These are phyloP conservation scores for Menidia beryllina DNA, from an alignment of 2,113 vertebrate genomes.

Conservation along the genomic window DNA sequence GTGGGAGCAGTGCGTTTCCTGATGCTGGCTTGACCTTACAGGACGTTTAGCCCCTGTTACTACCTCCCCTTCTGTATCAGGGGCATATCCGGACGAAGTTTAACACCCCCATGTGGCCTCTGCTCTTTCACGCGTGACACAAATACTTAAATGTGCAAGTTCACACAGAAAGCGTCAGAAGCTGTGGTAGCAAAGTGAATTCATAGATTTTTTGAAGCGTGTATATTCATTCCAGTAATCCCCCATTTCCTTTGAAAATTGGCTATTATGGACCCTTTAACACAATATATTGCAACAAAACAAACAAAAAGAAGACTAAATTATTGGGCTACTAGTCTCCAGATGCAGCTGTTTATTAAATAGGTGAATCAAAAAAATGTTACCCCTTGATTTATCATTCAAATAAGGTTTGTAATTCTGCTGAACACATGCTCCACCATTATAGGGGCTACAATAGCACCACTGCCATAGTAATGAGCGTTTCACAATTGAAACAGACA, in stretches of 20 bases:
- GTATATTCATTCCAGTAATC: neutral
- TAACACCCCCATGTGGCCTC: too few species aligned
- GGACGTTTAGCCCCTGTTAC: too few species aligned
- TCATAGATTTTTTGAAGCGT: neutral
- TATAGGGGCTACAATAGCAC: neutral
- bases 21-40: too few species aligned
- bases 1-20: too few species aligned
- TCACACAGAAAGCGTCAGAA: neutral
- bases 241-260: neutral
- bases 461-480: constrained; percentile 17
- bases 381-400: neutral
- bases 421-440: constrained; percentile 1
- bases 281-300: neutral
- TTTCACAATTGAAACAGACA: constrained; percentile 9
- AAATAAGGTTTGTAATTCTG: neutral
- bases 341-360: neutral
- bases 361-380: neutral
- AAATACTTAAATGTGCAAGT: too few species aligned
- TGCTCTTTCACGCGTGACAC: too few species aligned
- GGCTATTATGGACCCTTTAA: neutral
- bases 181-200: neutral
- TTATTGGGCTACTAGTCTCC: neutral
- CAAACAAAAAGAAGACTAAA: neutral
- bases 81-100: too few species aligned
- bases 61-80: too few species aligned